Evolutionary conservation across 2,113 vertebrate genomes (phyloP), one percentile per base, ranked within the genome.

Genomic region (Gobius niger): DNA sequence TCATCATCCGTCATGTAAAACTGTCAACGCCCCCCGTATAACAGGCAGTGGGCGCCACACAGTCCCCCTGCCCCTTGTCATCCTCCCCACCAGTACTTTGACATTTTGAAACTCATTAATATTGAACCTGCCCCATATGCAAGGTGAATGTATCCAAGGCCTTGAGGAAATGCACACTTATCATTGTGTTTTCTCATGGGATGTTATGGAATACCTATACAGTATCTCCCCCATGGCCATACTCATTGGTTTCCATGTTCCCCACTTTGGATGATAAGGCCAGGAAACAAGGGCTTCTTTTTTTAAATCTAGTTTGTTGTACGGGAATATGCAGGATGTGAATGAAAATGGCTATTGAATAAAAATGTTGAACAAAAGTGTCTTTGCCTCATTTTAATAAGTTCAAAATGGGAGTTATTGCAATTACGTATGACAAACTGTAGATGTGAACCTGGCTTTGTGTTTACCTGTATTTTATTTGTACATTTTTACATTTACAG

Each of bases 1-100:
- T 68, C 57, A 57, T 87, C 82, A 80, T 15, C n/a, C 14, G 44
- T 73, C 67, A 78, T 73, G 53, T 63, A 42, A 78, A 70, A 73
- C 65, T 76, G 69, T 74, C 67, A 13, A 60, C 68, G 47, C 47
- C 47, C 52, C 52, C 19, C 18, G 24, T 19, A 18, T 62, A 70
- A 61, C 16, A 70, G 44, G 47, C 56, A 60, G 42, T 9, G 18
- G 67, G 56, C 18, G 49, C 60, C 34, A 62, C 44, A 13, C 16
- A 19, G 51, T 68, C 62, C 63, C 60, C 19, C 11, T n/a, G 50
- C 56, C 66, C 51, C 11, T 56, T 40, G 24, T 51, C 63, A 52
- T 70, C 61, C 75, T 73, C 11, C 50, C 62, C 40, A 85, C 82
- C 72, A 74, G 19, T 53, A 64, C 49, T 68, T 68, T 66, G 70